These are phyloP conservation scores for Plecturocebus donacophilus DNA, from an alignment of 2,113 vertebrate species.

Conservation along the genomic window DNA sequence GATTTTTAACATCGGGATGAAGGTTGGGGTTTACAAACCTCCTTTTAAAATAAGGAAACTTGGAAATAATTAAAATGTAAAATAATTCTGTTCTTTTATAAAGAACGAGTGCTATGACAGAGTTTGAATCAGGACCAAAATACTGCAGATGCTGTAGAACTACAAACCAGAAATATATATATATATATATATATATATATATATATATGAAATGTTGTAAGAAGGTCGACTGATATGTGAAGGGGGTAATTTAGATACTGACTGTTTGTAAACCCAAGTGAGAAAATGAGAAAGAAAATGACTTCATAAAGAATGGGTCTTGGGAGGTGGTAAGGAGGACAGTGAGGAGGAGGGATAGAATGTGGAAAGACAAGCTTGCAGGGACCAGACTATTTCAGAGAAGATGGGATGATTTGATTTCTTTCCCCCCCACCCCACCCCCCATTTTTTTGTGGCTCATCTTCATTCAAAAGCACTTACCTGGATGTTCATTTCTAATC, in stretches of 20 bases:
- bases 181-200: neutral
- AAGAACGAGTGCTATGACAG: neutral
- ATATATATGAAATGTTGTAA: neutral
- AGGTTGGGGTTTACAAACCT: neutral
- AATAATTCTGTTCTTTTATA: neutral
- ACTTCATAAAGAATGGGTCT: neutral
- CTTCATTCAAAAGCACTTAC: neutral
- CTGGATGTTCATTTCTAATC: slow-evolving; percentile 25
- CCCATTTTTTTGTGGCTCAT: neutral
- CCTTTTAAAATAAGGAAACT: slow-evolving; percentile 4
- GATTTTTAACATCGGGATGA: neutral
- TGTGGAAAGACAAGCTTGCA: neutral
- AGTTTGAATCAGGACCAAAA: slow-evolving; percentile 30
- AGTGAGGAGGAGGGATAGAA: fast-evolving
- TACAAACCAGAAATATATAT: neutral
- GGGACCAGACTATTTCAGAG: neutral
- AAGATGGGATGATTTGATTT: neutral
- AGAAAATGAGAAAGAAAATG: neutral
- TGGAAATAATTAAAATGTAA: neutral
- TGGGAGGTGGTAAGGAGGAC: neutral
- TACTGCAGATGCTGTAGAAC: neutral
- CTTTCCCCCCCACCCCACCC: too few relatives aligned
- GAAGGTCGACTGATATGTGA: neutral
- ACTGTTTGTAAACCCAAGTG: neutral
- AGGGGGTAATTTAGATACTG: neutral